Evolutionary conservation across 2,113 vertebrate genomes (phyloP).

Genomic region (Sinocyclocheilus anshuiensis): DNA sequence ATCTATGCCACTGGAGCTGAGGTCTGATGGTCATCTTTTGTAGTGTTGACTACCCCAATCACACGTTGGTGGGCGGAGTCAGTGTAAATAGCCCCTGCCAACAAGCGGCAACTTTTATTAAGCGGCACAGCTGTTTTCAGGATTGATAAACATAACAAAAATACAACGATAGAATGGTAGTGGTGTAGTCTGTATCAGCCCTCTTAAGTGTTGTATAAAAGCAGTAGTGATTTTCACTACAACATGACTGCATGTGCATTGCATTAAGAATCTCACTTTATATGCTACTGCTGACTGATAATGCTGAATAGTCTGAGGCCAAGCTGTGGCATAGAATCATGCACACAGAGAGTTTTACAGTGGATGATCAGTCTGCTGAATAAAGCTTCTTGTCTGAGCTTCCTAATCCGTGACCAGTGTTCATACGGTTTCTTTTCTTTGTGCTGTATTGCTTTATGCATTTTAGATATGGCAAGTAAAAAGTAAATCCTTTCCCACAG

Average conservation of each 20-base stretch:
- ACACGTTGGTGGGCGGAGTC: too few species aligned
- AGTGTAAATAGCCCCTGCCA: too few species aligned
- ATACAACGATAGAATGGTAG: background rate
- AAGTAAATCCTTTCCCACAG: slow-evolving; percentile 38
- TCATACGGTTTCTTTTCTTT: slow-evolving; percentile 15
- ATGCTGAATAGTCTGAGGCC: background rate
- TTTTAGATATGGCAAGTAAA: slow-evolving; percentile 13
- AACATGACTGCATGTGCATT: background rate
- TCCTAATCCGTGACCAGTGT: background rate
- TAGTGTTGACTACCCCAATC: too few species aligned
- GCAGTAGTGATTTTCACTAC: background rate
- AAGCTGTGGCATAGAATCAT: background rate
- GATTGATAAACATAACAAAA: background rate
- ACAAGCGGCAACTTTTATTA: too few species aligned
- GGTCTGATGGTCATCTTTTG: too few species aligned
- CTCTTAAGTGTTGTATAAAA: background rate
- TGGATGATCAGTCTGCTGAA: slow-evolving; percentile 5
- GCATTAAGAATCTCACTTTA: background rate
- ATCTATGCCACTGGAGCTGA: too few species aligned
- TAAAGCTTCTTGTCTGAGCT: slow-evolving; percentile 17
- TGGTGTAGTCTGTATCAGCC: background rate
- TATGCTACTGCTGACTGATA: background rate
- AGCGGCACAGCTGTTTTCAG: background rate
- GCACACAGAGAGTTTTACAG: background rate
- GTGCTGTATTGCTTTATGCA: slow-evolving; percentile 9